phyloP scores from a whole-genome alignment of 2,888 invertebrate species.

The Nomada hirtipes region DNA sequence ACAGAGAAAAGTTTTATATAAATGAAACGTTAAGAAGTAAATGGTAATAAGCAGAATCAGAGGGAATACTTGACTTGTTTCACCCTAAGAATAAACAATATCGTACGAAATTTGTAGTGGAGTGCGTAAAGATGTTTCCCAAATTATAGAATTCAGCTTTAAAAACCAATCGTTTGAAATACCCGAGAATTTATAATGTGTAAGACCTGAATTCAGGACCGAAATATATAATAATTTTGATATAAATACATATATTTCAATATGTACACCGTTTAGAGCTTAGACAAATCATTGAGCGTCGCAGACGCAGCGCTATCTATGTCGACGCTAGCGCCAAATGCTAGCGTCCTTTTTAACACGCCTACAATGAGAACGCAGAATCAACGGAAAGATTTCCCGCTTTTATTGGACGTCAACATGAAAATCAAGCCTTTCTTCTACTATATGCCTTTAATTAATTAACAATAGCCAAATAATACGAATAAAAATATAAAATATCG shows the following conservation, averaged over 20 bases:
- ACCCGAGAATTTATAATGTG: neutral
- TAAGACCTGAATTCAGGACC: neutral
- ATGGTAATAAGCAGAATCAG: neutral
- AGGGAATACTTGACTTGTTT: conserved; percentile 10
- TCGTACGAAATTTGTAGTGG: neutral
- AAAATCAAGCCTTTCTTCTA: neutral
- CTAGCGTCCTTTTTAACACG: conserved; percentile 21
- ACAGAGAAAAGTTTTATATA: neutral
- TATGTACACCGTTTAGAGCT: neutral
- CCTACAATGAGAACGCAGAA: conserved; percentile 40
- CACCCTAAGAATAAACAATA: neutral
- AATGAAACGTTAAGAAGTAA: neutral
- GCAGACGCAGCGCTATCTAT: conserved; percentile 31
- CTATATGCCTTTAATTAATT: neutral
- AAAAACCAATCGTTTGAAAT: neutral
- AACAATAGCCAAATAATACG: neutral
- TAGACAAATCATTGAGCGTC: neutral
- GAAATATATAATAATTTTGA: neutral
- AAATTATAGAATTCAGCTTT: neutral
- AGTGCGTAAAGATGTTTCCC: neutral
- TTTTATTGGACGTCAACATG: conserved; percentile 37
- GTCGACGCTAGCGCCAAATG: conserved; percentile 36
- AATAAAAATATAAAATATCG: conserved; percentile 20
- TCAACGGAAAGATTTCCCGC: conserved; percentile 54
- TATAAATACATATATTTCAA: neutral